Base-by-base conservation (phyloP, 2,113 vertebrate species). In the Apistogramma diplotaenia region DNA sequence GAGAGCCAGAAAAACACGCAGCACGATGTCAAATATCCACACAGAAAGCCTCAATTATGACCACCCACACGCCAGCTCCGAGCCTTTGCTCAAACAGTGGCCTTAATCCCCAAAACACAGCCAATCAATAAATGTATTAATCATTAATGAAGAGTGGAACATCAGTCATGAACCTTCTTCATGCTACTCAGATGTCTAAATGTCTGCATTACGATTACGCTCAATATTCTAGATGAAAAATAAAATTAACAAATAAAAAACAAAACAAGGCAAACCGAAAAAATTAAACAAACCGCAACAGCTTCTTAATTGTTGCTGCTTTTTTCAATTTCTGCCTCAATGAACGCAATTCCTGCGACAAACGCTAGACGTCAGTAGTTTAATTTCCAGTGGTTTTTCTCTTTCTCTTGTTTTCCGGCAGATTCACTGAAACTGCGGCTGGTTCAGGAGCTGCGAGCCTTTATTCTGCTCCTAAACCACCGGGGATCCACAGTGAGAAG, bases 91-190 rank as follows among this genome's bases (percentile, higher is more conserved):
- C 91, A 91, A 93, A 90, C 86, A 90, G 76, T 57, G 81, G 74
- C 72, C 57, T 65, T 61, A 56, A 78, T 82, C 81, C 84, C 78
- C 70, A 81, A 86, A 89, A 92, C 78, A 87, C 89, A 76, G 84
- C 67, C 55, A 57, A 93, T 94, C 94, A 87, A 95, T 95, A 89
- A 16, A 8, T 2, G 25, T 1, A 89, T 92, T 53, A 95, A 94
- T 95, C 87, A 94, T 95, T 94, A 89, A 92, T 91, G 51, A 56
- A 9, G 29, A 62, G 35, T 61, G 80, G 56, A 82, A 78, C 71
- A 79, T 78, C 37, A 16, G 25, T 6, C 49, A 33, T 37, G 74
- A 27, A 3, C 40, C 25, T 79, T 70, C 54, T 46, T 59, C 70
- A 21, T 35, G 40, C 46, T 16, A 25, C 13, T 51, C 40, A 37